Evolutionary conservation across 2,113 vertebrate genomes (phyloP).

Genomic region (Lathamus discolor): DNA sequence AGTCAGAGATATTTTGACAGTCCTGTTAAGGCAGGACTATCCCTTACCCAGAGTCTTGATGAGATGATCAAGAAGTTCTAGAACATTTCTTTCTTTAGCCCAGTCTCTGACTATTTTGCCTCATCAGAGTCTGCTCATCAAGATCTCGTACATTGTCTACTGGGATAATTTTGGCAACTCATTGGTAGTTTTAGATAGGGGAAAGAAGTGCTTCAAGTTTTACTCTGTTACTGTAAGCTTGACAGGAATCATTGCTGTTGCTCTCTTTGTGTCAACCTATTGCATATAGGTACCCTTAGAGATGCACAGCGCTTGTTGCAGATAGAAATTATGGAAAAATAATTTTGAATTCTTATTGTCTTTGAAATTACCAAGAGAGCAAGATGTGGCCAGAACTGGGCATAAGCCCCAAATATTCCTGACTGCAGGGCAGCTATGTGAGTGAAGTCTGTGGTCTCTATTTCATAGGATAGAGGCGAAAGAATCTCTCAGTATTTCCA

Average conservation of each 20-base stretch:
- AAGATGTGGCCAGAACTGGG: neutral
- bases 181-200: neutral
- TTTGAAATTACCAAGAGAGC: neutral
- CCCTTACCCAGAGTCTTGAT: neutral
- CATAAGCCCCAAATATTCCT: neutral
- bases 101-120: neutral
- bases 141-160: neutral
- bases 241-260: neutral
- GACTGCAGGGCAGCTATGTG: neutral
- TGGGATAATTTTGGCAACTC: neutral
- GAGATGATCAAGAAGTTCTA: slow-evolving; percentile 1
- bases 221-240: neutral
- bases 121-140: slow-evolving; percentile 8
- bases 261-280: neutral
- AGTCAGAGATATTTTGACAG: neutral
- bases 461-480: neutral
- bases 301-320: neutral
- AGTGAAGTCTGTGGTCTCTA: neutral
- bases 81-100: slow-evolving; percentile 29
- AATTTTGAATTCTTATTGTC: neutral
- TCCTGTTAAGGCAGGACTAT: neutral
- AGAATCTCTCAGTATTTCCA: neutral
- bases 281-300: neutral
- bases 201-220: neutral
- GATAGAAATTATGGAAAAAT: neutral